Percentiles rank a stretch among this genome's conserved stretches.
Conservation (phyloP, 1,140 invertebrate genomes). For the Drosophila persimilis region DNA sequence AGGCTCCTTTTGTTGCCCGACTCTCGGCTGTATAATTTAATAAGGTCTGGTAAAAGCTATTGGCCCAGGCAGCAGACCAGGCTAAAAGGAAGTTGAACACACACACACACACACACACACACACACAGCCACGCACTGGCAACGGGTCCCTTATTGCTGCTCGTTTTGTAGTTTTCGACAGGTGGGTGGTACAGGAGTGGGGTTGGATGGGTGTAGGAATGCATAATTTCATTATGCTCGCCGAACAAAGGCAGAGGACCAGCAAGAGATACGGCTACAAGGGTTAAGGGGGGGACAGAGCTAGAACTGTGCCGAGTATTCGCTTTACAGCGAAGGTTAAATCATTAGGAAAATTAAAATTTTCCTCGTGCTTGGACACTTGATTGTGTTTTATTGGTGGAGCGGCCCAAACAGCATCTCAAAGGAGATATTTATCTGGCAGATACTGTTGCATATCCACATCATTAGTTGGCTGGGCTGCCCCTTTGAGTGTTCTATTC, state of each 20-base stretch:
- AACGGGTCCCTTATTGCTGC: slow-evolving; percentile 45
- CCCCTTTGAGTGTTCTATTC: slow-evolving; percentile 16
- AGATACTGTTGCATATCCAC: slow-evolving; percentile 34
- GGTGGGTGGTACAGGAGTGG: slow-evolving; percentile 35
- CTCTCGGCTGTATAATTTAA: slow-evolving; percentile 71
- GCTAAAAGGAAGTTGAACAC: slow-evolving; percentile 40
- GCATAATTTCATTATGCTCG: slow-evolving; percentile 69
- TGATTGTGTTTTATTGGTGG: slow-evolving; percentile 1
- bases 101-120: slow-evolving; percentile 22
- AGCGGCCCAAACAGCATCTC: background rate
- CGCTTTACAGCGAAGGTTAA: too few species aligned
- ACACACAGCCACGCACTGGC: background rate
- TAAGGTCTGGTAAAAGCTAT: slow-evolving; percentile 71
- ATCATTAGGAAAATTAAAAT: slow-evolving; percentile 6
- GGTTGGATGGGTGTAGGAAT: slow-evolving; percentile 22
- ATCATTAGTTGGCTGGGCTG: slow-evolving; percentile 41
- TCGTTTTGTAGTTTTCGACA: slow-evolving; percentile 75
- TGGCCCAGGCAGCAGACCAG: slow-evolving; percentile 38
- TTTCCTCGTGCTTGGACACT: background rate
- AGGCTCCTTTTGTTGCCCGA: slow-evolving; percentile 47
- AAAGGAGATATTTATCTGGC: slow-evolving; percentile 14
- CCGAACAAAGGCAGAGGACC: slow-evolving; percentile 36
- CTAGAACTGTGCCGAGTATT: too few species aligned
- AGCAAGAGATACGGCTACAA: background rate
- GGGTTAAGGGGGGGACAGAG: slow-evolving; percentile 4